Evolutionary conservation across 2,888 invertebrate species (phyloP).

Genomic region (Pseudococcus viburni): DNA sequence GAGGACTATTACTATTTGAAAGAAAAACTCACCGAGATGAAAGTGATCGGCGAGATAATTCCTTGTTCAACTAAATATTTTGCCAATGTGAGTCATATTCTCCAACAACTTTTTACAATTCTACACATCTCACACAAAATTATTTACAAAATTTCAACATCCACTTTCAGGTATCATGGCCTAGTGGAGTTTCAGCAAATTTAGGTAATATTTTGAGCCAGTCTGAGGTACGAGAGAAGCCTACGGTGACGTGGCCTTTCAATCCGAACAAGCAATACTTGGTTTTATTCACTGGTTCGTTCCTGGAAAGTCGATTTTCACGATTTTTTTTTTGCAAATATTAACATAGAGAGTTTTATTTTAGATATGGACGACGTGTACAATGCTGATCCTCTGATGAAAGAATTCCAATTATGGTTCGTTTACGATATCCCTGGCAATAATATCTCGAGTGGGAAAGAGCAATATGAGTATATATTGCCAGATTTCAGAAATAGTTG

Average conservation of each 20-base stretch:
- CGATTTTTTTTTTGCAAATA: no score
- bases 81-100: neutral
- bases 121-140: neutral
- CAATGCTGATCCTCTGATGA: neutral
- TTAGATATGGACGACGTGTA: constrained; percentile 6
- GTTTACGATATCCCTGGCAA: constrained; percentile 87
- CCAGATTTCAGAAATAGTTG: neutral
- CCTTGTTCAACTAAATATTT: neutral
- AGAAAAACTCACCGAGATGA: neutral
- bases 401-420: constrained; percentile 80
- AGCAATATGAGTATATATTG: constrained; percentile 80
- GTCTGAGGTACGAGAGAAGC: constrained; percentile 82
- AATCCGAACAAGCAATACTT: constrained; percentile 78
- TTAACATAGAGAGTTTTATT: neutral
- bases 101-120: constrained; percentile 68
- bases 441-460: constrained; percentile 80
- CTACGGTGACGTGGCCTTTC: constrained; percentile 79
- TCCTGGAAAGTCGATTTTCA: no score
- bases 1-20: neutral
- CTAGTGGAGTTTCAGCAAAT: constrained; percentile 72
- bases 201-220: constrained; percentile 82
- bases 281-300: constrained; percentile 84
- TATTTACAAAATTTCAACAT: neutral
- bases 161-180: constrained; percentile 72
- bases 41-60: neutral